Conservation (phyloP, 2,888 invertebrate species). For the Troides oblongomaculatus region DNA sequence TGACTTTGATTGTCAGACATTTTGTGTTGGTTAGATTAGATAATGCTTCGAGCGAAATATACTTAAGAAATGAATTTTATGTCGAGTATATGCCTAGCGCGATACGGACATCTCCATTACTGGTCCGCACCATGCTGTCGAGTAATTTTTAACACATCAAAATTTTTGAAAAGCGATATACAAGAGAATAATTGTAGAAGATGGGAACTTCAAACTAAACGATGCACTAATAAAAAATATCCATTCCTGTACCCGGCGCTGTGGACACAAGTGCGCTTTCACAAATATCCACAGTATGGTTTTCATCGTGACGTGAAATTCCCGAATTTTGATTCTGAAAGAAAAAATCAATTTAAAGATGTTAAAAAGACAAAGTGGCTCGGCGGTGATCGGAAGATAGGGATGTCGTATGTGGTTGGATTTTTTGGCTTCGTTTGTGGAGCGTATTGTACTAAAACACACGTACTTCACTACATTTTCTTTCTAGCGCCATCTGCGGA, state of each 20-base stretch:
- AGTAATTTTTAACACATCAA: slow-evolving; percentile 31
- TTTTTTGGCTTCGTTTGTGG: slow-evolving; percentile 78
- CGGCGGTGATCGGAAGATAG: slow-evolving; percentile 55
- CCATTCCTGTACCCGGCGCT: slow-evolving; percentile 31
- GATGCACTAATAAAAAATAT: slow-evolving; percentile 6
- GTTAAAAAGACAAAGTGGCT: slow-evolving; percentile 57
- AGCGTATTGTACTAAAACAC: slow-evolving; percentile 82
- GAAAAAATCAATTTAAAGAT: slow-evolving; percentile 59
- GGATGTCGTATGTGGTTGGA: slow-evolving; percentile 74
- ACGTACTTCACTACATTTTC: slow-evolving; percentile 76
- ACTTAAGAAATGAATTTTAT: slow-evolving; percentile 46
- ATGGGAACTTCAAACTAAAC: neutral
- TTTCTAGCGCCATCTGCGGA: slow-evolving; percentile 86
- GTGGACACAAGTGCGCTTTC: slow-evolving; percentile 64
- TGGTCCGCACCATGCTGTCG: slow-evolving; percentile 37
- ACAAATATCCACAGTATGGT: slow-evolving; percentile 33
- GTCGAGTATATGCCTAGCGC: slow-evolving; percentile 38
- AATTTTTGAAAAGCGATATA: slow-evolving; percentile 6
- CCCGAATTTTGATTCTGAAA: slow-evolving; percentile 62
- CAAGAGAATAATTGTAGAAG: neutral
- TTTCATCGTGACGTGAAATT: slow-evolving; percentile 62
- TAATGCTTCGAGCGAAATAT: neutral
- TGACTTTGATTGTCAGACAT: slow-evolving; percentile 2
- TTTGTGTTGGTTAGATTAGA: neutral
- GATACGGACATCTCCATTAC: slow-evolving; percentile 40